phyloP scores from a whole-genome alignment of 2,888 invertebrate species.

The Drosophila paramelanica region DNA sequence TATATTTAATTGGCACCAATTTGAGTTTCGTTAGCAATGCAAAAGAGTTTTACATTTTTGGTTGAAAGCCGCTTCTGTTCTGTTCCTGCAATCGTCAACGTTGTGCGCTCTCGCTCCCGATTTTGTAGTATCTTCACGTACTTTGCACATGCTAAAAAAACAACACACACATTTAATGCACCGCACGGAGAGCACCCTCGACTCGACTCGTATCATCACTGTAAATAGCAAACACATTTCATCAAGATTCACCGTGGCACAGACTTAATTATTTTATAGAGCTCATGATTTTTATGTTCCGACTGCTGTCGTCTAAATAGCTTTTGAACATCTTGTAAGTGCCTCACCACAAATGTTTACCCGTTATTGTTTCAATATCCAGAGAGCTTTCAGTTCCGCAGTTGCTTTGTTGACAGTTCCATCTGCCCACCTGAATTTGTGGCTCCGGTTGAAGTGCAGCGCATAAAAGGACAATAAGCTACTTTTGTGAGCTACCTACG shows the following conservation, averaged over 20 bases:
- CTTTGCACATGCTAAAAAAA: constrained; percentile 52
- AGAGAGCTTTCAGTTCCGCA: constrained; percentile 46
- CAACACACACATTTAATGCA: constrained; percentile 44
- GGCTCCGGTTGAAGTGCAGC: constrained; percentile 62
- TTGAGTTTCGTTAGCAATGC: constrained; percentile 62
- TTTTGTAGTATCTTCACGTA: constrained; percentile 43
- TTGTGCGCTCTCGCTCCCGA: constrained; percentile 34
- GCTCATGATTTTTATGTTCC: constrained; percentile 55
- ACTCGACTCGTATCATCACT: constrained; percentile 45
- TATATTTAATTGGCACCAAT: constrained; percentile 64
- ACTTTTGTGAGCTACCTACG: constrained; percentile 62
- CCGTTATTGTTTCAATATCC: constrained; percentile 57
- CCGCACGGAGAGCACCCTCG: constrained; percentile 42
- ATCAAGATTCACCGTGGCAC: constrained; percentile 36
- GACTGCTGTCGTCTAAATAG: constrained; percentile 16
- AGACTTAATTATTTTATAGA: constrained; percentile 74
- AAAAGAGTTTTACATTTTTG: constrained; percentile 50
- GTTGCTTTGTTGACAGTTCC: constrained; percentile 64
- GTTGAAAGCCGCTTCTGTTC: constrained; percentile 54
- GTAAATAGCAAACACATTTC: constrained; percentile 65
- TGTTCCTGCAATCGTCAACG: constrained; percentile 41
- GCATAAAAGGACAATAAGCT: constrained; percentile 79
- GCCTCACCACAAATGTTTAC: constrained; percentile 28
- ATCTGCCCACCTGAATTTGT: constrained; percentile 18
- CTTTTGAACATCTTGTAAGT: constrained; percentile 49